Conservation (phyloP, 2,113 vertebrate species). For the Cyanocitta stelleri region DNA sequence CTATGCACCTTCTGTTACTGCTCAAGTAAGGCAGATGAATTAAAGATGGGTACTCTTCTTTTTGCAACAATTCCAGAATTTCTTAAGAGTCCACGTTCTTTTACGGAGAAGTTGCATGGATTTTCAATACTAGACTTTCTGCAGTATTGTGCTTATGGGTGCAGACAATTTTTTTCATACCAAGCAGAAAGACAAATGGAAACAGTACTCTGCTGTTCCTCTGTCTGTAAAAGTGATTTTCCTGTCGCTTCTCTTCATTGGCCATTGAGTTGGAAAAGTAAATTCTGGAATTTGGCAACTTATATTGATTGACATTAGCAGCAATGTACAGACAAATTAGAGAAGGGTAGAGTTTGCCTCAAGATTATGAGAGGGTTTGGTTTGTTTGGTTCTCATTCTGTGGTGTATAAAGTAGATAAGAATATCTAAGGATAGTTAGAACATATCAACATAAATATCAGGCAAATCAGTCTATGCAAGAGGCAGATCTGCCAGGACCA, state of each 20-base stretch:
- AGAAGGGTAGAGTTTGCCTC: background rate
- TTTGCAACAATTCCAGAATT: background rate
- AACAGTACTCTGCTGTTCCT: background rate
- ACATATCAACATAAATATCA: background rate
- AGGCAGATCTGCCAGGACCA: background rate
- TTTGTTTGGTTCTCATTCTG: background rate
- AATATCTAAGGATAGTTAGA: background rate
- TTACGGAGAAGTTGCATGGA: background rate
- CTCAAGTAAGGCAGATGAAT: background rate
- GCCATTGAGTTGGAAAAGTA: background rate
- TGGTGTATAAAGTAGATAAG: background rate
- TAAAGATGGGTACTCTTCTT: background rate
- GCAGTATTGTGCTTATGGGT: background rate
- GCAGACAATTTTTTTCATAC: background rate
- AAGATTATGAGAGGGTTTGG: background rate
- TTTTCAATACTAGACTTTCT: background rate
- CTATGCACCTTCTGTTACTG: background rate
- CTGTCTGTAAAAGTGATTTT: background rate
- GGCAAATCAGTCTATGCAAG: background rate
- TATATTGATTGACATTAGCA: background rate
- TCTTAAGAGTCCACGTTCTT: background rate
- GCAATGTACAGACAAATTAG: background rate
- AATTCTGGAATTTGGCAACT: background rate
- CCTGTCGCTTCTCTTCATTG: background rate
- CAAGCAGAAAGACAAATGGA: background rate